Evolutionary conservation across 2,888 invertebrate species (phyloP).

Genomic region (Caenorhabditis sinica): DNA sequence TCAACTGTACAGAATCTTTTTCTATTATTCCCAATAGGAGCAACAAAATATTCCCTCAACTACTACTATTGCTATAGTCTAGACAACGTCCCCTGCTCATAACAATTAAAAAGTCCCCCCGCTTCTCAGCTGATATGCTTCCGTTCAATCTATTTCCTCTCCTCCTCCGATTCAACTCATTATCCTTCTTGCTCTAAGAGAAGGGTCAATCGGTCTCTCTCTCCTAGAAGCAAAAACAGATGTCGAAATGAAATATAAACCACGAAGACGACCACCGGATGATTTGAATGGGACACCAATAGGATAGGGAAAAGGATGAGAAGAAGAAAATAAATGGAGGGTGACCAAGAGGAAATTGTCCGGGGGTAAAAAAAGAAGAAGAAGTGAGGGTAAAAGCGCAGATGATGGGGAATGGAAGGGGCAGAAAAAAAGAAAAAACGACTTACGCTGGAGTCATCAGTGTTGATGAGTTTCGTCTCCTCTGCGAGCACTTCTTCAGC

Average conservation of each 20-base stretch:
- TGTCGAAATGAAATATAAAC: slow-evolving; percentile 49
- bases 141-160: no score
- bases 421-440: slow-evolving; percentile 14
- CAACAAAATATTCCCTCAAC: slow-evolving; percentile 24
- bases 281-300: slow-evolving; percentile 1
- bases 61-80: slow-evolving; percentile 9
- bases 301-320: slow-evolving; percentile 12
- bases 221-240: slow-evolving; percentile 24
- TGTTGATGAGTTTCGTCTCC: slow-evolving; percentile 44
- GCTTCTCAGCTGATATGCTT: not conserved
- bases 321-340: slow-evolving; percentile 45
- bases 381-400: not conserved
- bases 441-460: slow-evolving; percentile 62
- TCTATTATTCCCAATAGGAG: not conserved
- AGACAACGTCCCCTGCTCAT: slow-evolving; percentile 4
- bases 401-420: not conserved
- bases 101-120: not conserved
- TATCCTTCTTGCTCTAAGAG: not conserved
- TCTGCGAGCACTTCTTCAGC: slow-evolving; percentile 36
- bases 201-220: no score
- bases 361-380: slow-evolving; percentile 16
- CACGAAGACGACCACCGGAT: not conserved
- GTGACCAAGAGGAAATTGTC: slow-evolving; percentile 45
- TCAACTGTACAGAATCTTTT: not conserved
- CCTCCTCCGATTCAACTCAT: slow-evolving; percentile 15